phyloP scores from a whole-genome alignment of 1,140 invertebrate genomes.

The Hormaphis cornu region DNA sequence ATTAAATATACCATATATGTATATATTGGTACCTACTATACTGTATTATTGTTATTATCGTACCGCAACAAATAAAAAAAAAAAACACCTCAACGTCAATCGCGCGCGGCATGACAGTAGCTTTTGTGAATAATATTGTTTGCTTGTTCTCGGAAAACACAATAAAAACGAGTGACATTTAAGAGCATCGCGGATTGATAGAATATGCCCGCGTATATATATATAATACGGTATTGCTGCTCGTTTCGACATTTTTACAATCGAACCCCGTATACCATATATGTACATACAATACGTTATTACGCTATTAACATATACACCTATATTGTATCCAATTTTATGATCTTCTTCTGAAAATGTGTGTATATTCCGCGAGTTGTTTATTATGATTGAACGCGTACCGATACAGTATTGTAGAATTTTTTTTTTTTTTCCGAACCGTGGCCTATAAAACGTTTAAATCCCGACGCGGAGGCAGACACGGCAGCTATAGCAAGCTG shows the following conservation, averaged over 20 bases:
- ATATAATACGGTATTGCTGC: too few species aligned
- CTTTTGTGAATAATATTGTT: too few species aligned
- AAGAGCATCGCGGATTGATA: background rate
- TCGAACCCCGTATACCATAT: too few species aligned
- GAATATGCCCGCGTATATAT: too few species aligned
- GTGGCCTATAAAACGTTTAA: too few species aligned
- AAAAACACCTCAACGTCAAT: background rate
- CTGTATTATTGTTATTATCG: background rate
- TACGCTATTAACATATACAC: too few species aligned
- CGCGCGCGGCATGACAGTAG: background rate
- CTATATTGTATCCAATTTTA: too few species aligned
- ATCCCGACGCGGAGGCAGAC: background rate
- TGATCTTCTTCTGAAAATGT: background rate
- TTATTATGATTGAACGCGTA: conserved; percentile 20
- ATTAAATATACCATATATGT: background rate
- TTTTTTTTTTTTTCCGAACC: too few species aligned
- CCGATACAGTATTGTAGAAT: too few species aligned
- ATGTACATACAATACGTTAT: too few species aligned
- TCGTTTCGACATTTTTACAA: conserved; percentile 7
- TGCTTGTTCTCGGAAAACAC: background rate
- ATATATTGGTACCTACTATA: background rate
- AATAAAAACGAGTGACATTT: background rate
- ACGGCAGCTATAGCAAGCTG: too few species aligned
- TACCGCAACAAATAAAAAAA: too few species aligned
- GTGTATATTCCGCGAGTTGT: background rate